Conservation (phyloP, 2,113 vertebrate species). For the Micromys minutus region DNA sequence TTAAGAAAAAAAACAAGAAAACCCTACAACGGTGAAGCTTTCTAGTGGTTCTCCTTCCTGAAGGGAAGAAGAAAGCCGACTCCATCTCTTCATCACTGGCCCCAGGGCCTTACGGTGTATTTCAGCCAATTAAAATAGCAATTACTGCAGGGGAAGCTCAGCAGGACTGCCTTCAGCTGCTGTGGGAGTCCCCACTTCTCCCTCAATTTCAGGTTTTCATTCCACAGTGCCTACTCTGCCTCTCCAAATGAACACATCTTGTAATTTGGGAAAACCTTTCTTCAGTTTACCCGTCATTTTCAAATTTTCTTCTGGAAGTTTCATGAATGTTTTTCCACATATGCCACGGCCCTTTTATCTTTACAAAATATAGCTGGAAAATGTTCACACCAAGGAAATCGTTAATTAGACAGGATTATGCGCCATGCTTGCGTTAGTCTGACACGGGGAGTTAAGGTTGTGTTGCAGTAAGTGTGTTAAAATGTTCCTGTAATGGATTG, state of each 20-base stretch:
- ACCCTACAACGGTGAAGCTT: conserved; percentile 49
- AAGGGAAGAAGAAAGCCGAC: conserved; percentile 54
- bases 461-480: neutral
- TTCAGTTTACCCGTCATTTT: conserved; percentile 55
- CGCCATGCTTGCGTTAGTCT: neutral
- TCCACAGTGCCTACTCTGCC: neutral
- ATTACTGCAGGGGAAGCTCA: conserved; percentile 74
- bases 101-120: conserved; percentile 74
- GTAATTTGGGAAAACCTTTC: conserved; percentile 26
- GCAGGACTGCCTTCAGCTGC: conserved; percentile 52
- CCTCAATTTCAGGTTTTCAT: conserved; percentile 61
- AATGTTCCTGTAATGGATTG: conserved; percentile 51
- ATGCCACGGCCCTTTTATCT: neutral
- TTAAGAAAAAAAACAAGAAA: conserved; percentile 56
- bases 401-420: neutral
- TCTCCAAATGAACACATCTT: conserved; percentile 37
- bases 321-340: neutral
- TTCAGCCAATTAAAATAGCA: conserved; percentile 84
- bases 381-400: neutral
- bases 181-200: conserved; percentile 40
- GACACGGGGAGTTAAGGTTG: neutral
- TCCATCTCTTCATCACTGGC: conserved; percentile 60
- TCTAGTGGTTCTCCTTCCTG: conserved; percentile 50
- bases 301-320: conserved; percentile 53
- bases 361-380: neutral